phyloP scores from a whole-genome alignment of 2,113 vertebrate species.

The Orycteropus afer region DNA sequence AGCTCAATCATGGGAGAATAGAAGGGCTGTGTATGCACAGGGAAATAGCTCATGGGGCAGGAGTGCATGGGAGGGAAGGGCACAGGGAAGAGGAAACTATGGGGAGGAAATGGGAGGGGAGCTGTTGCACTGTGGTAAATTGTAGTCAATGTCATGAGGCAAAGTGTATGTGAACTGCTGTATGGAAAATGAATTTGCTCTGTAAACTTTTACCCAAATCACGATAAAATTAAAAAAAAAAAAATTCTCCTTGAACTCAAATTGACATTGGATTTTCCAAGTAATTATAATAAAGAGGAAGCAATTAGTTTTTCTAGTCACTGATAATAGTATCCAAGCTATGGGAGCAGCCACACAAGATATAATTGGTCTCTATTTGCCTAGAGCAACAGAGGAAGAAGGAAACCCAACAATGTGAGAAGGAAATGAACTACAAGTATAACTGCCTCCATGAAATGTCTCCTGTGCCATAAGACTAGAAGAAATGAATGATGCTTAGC shows the following conservation, averaged over 20 bases:
- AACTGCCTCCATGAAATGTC: neutral
- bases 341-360: neutral
- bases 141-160: no score
- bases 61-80: no score
- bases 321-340: slow-evolving; percentile 22
- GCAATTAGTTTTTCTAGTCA: neutral
- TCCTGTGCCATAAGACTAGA: neutral
- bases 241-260: slow-evolving; percentile 45
- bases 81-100: no score
- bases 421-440: neutral
- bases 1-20: no score
- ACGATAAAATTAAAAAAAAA: no score
- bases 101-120: no score
- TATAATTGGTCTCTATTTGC: neutral
- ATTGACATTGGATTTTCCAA: slow-evolving; percentile 23
- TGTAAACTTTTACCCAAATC: no score
- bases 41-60: no score
- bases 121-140: no score
- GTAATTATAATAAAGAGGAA: slow-evolving; percentile 33
- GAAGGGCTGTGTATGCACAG: no score
- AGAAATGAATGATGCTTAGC: neutral
- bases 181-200: no score
- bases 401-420: neutral
- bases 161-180: no score
- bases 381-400: neutral